phyloP scores from a whole-genome alignment of 2,797 vertebrate species.

The Galagoides demidoff region DNA sequence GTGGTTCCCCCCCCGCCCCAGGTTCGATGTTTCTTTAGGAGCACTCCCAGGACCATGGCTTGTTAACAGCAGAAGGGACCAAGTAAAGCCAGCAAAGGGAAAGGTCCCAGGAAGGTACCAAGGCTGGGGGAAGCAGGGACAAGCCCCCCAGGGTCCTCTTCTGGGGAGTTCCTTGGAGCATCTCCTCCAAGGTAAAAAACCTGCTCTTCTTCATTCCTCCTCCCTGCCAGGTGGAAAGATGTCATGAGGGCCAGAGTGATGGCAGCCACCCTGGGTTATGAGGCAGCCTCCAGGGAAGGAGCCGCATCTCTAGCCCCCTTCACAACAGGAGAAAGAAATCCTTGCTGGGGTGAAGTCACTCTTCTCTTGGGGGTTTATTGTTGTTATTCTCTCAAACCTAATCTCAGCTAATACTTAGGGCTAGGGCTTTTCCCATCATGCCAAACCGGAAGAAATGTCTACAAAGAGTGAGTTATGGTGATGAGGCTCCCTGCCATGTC shows the following conservation, averaged over 20 bases:
- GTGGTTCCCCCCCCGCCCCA: not conserved
- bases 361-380: not conserved
- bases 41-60: not conserved
- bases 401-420: not conserved
- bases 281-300: not conserved
- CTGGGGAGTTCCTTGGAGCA: not conserved
- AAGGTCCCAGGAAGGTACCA: not conserved
- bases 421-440: not conserved
- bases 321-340: not conserved
- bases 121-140: rapidly evolving
- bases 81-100: not conserved
- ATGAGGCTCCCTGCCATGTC: not conserved
- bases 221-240: not conserved
- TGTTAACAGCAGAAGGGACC: not conserved
- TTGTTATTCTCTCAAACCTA: not conserved
- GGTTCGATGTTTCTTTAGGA: not conserved
- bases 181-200: not conserved
- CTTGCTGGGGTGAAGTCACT: not conserved
- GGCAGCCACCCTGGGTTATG: not conserved
- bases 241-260: not conserved
- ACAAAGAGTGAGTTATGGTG: rapidly evolving
- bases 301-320: not conserved
- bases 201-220: not conserved
- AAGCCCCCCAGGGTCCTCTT: not conserved
- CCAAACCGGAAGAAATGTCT: not conserved